Percentiles rank a stretch among this genome's conserved stretches.
phyloP scores from a whole-genome alignment of 64 coral and sea anemone genomes.

The Stylophora pistillata region DNA sequence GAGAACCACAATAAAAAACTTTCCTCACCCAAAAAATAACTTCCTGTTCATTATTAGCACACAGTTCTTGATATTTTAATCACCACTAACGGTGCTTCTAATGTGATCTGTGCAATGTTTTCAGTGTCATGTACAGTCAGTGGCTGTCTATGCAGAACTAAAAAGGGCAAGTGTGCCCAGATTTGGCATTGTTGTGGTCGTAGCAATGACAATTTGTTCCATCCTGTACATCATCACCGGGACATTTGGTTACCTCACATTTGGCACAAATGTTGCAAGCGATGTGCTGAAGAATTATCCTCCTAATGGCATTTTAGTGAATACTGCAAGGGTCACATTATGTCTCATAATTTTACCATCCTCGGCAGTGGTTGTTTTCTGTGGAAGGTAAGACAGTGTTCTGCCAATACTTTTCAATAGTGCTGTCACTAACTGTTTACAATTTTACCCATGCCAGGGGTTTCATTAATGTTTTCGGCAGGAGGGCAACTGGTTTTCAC shows the following conservation, averaged over 20 bases:
- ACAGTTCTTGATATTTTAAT: not conserved
- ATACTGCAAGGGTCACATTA: conserved; percentile 64
- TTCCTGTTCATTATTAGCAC: too few species aligned
- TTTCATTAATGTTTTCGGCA: too few species aligned
- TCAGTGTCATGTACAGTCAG: conserved; percentile 76
- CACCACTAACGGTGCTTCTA: too few species aligned
- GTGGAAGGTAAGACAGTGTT: conserved; percentile 63
- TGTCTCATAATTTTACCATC: conserved; percentile 71
- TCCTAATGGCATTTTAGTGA: conserved; percentile 58
- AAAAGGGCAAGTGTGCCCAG: conserved; percentile 64
- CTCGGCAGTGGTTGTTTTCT: conserved; percentile 66
- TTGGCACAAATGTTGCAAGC: conserved; percentile 58
- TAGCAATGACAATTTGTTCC: conserved; percentile 74
- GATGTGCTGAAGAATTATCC: conserved; percentile 74
- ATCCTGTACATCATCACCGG: conserved; percentile 70
- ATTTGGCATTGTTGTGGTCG: conserved; percentile 73
- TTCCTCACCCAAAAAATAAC: too few species aligned
- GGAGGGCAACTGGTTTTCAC: too few species aligned
- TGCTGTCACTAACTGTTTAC: too few species aligned
- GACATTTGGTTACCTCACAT: conserved; percentile 78
- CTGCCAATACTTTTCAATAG: not conserved
- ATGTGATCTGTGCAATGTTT: not conserved
- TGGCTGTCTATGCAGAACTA: conserved; percentile 83
- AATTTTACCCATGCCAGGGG: not conserved
- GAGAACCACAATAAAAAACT: too few species aligned